Evolutionary conservation across 2,113 vertebrate species (phyloP).

Genomic region (Myiopsitta monachus): DNA sequence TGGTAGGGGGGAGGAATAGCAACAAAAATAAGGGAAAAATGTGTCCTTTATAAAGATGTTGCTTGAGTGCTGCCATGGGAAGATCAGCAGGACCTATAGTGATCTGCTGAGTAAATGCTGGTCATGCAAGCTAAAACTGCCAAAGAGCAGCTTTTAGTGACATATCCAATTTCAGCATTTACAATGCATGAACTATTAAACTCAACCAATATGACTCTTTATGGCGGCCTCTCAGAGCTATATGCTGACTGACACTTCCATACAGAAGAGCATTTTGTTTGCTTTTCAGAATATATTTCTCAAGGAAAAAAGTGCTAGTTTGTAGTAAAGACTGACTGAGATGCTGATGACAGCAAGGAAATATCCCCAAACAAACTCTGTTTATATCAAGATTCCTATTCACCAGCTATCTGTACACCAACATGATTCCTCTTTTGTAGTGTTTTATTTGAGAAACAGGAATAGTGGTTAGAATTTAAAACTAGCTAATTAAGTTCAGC

Average conservation of each 20-base stretch:
- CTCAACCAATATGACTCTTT: not conserved
- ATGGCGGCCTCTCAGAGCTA: not conserved
- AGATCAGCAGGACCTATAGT: slow-evolving; percentile 16
- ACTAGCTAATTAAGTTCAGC: not conserved
- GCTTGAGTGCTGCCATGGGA: slow-evolving; percentile 10
- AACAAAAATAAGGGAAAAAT: not conserved
- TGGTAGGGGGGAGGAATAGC: not conserved
- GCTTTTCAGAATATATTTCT: slow-evolving; percentile 8
- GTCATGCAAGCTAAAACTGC: slow-evolving; percentile 44
- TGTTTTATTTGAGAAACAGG: not conserved
- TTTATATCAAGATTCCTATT: not conserved
- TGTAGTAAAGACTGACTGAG: not conserved
- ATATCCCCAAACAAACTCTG: not conserved
- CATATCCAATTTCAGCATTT: slow-evolving; percentile 53
- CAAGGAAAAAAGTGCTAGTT: not conserved
- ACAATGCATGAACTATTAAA: slow-evolving; percentile 57
- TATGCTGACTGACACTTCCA: slow-evolving; percentile 20
- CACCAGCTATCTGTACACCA: not conserved
- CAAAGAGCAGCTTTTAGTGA: slow-evolving; percentile 50
- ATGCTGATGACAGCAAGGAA: not conserved
- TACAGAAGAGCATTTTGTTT: slow-evolving; percentile 10
- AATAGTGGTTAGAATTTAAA: not conserved
- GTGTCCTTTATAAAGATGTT: not conserved
- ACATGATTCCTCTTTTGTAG: not conserved
- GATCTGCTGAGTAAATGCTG: slow-evolving; percentile 40